These are phyloP conservation scores for Chrysolina oricalcia DNA, from an alignment of 2,888 invertebrate genomes.

Conservation along the genomic window DNA sequence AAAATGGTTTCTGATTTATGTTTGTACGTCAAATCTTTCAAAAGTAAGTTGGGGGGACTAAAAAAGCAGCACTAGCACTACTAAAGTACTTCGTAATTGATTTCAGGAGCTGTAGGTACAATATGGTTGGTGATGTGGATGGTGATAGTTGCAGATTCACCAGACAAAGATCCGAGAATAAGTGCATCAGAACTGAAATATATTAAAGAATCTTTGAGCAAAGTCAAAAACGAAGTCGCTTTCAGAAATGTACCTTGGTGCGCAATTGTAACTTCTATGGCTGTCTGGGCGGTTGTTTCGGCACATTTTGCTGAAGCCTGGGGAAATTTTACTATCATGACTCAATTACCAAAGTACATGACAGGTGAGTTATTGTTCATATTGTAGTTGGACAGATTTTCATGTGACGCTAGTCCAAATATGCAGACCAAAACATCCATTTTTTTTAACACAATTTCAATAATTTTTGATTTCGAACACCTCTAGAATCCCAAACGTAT, in stretches of 20 bases:
- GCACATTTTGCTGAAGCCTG: slow-evolving; percentile 92
- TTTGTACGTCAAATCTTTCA: too few species aligned
- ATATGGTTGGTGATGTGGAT: slow-evolving; percentile 84
- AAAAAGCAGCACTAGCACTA: too few species aligned
- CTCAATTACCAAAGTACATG: slow-evolving; percentile 50
- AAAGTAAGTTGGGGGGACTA: too few species aligned
- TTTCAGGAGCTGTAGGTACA: slow-evolving; percentile 77
- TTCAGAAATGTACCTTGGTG: slow-evolving; percentile 83
- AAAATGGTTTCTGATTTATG: too few species aligned
- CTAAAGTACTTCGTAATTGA: background rate
- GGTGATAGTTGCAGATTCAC: slow-evolving; percentile 81
- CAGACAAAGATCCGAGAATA: slow-evolving; percentile 83
- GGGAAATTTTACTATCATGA: slow-evolving; percentile 87
- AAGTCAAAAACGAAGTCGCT: slow-evolving; percentile 68
- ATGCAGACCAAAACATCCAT: background rate
- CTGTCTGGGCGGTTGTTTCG: slow-evolving; percentile 88
- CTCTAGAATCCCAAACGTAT: too few species aligned
- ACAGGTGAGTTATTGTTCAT: slow-evolving; percentile 36
- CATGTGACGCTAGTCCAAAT: background rate
- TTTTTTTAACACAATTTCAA: background rate
- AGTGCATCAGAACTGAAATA: slow-evolving; percentile 82
- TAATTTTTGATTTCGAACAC: too few species aligned
- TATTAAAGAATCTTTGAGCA: slow-evolving; percentile 76
- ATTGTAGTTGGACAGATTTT: background rate
- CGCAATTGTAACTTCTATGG: slow-evolving; percentile 81